These are phyloP conservation scores for Melanotaenia boesemani DNA, from an alignment of 2,797 vertebrate species.

Conservation along the genomic window DNA sequence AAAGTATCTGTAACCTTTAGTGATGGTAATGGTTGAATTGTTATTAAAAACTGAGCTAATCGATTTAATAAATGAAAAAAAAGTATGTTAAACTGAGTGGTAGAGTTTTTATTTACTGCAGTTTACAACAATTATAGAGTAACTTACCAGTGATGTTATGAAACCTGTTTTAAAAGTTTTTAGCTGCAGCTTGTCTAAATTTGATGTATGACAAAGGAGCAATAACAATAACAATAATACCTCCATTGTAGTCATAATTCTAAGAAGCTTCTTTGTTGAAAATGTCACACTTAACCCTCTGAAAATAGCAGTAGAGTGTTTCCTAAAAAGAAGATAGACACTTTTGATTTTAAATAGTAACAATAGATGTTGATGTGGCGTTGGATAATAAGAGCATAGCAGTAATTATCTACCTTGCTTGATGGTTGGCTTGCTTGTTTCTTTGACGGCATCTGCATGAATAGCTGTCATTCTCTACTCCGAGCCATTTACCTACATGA, in stretches of 20 bases:
- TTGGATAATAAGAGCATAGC: conserved; percentile 5
- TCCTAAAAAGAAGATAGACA: neutral
- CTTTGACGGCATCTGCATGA: neutral
- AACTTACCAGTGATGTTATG: neutral
- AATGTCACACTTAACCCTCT: neutral
- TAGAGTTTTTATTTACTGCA: no score
- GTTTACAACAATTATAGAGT: neutral
- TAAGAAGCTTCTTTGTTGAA: neutral
- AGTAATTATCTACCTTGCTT: conserved; percentile 16
- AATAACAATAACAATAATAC: neutral
- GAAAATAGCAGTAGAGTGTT: neutral
- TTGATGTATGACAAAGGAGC: neutral
- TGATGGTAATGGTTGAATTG: no score
- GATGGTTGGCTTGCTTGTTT: neutral
- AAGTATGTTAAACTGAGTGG: no score
- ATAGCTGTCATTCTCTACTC: conserved; percentile 13
- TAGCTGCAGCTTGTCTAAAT: neutral
- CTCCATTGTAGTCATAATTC: neutral
- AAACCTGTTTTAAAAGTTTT: neutral
- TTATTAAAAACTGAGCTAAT: no score
- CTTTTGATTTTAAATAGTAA: neutral
- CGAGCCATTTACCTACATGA: conserved; percentile 24
- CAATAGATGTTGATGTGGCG: neutral
- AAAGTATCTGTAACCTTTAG: no score
- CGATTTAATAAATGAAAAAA: no score